Percentiles rank a stretch among this genome's conserved stretches.
phyloP scores from a whole-genome alignment of 1,140 invertebrate species.

The Drosophila mayri region DNA sequence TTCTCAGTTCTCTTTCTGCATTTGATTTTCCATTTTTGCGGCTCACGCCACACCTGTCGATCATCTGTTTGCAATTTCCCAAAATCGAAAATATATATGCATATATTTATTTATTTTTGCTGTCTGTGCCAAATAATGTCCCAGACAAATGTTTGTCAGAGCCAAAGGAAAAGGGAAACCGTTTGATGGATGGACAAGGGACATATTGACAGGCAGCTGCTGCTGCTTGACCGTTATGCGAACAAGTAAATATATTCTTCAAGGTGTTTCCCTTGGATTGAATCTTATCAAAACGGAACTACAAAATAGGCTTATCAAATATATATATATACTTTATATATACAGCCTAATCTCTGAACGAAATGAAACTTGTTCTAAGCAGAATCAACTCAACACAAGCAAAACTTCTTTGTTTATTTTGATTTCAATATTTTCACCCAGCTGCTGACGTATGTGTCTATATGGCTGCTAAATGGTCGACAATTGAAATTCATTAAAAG shows the following conservation, averaged over 20 bases:
- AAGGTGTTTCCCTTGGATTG: conserved; percentile 42
- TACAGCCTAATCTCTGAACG: conserved; percentile 21
- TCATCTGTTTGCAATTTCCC: conserved; percentile 32
- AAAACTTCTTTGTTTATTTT: conserved; percentile 41
- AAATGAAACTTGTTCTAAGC: conserved; percentile 42
- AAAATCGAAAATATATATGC: conserved; percentile 7
- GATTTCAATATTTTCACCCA: conserved; percentile 34
- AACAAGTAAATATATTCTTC: conserved; percentile 17
- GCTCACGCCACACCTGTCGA: conserved; percentile 37
- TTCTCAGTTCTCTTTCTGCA: not conserved
- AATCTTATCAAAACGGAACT: conserved; percentile 38
- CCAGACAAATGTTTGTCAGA: conserved; percentile 37
- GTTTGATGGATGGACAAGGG: conserved; percentile 25
- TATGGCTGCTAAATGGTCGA: conserved; percentile 44
- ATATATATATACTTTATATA: not conserved
- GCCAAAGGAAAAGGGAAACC: conserved; percentile 32
- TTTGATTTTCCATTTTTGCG: conserved; percentile 5
- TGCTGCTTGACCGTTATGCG: conserved; percentile 7
- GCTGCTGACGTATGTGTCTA: conserved; percentile 38
- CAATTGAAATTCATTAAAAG: conserved; percentile 61
- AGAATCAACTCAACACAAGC: conserved; percentile 20
- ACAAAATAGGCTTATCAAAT: conserved; percentile 23
- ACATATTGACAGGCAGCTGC: conserved; percentile 42
- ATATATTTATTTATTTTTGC: conserved; percentile 10
- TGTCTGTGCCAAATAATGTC: conserved; percentile 22